Conservation (phyloP, 2,797 vertebrate species). For the Acanthis flammea region DNA sequence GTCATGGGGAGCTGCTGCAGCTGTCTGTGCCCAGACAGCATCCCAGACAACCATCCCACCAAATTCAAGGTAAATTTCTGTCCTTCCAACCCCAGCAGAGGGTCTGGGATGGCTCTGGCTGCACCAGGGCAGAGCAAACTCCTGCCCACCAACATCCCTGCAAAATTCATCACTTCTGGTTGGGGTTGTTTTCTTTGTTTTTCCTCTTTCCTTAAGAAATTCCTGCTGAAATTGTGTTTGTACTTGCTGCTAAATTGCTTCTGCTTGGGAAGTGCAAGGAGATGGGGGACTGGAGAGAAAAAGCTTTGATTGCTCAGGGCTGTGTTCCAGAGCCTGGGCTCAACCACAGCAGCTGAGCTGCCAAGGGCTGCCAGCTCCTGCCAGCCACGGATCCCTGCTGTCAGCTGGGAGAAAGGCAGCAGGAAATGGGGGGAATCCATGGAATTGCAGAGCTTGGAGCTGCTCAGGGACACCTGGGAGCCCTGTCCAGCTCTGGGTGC, state of each 20-base stretch:
- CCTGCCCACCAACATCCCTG: neutral
- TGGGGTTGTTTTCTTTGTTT: neutral
- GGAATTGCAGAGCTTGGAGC: neutral
- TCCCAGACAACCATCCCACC: slow-evolving; percentile 96
- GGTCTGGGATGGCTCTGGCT: neutral
- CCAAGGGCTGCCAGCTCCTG: neutral
- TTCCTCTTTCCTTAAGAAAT: neutral
- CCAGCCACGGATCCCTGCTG: neutral
- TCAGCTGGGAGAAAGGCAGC: neutral
- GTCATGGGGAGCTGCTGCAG: slow-evolving; percentile 99
- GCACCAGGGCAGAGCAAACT: neutral
- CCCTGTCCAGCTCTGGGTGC: neutral
- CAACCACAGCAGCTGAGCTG: neutral
- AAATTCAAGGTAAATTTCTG: slow-evolving; percentile 89
- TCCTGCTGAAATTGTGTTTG: neutral
- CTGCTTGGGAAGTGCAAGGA: neutral
- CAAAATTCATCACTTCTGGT: neutral
- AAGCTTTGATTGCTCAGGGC: slow-evolving; percentile 3
- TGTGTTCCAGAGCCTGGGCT: neutral
- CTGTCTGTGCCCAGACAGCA: slow-evolving; percentile 92
- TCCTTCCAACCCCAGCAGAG: neutral
- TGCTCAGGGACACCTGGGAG: neutral
- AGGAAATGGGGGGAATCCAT: neutral
- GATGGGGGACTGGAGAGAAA: slow-evolving; percentile 7
- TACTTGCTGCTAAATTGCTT: neutral